These are phyloP conservation scores for Ricordea florida DNA, from an alignment of 92 coral and sea anemone genomes.

Conservation along the genomic window DNA sequence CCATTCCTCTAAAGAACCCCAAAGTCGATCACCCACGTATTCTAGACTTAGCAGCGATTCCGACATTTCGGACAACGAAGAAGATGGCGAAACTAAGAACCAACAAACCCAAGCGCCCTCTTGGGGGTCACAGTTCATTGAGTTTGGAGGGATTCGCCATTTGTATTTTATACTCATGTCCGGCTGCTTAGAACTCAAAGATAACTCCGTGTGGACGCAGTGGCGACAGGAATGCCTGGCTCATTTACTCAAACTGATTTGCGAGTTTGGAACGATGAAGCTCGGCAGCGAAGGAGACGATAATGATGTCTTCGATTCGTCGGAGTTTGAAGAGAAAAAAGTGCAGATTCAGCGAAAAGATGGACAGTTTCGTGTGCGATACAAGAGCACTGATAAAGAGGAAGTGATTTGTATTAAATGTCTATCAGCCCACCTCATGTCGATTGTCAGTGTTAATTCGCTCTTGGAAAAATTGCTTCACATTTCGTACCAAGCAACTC, in stretches of 20 bases:
- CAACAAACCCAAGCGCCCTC: conserved; percentile 18
- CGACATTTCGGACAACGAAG: conserved; percentile 87
- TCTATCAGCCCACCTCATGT: conserved; percentile 80
- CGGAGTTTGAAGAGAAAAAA: conserved; percentile 47
- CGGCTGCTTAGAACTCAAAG: conserved; percentile 80
- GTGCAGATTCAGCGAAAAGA: conserved; percentile 71
- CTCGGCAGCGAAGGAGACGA: conserved; percentile 60
- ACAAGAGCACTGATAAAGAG: conserved; percentile 96
- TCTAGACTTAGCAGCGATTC: conserved; percentile 86
- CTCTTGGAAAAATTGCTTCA: conserved; percentile 69
- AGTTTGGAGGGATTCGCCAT: conserved; percentile 87
- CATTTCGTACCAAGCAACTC: conserved; percentile 80
- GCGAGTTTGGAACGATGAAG: conserved; percentile 95
- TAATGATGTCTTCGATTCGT: conserved; percentile 80
- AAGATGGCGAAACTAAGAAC: conserved; percentile 57
- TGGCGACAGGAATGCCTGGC: conserved; percentile 98
- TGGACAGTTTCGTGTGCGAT: conserved; percentile 91
- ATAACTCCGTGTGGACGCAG: conserved; percentile 82
- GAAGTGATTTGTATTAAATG: conserved; percentile 92
- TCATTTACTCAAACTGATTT: conserved; percentile 79
- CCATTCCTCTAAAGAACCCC: conserved; percentile 61
- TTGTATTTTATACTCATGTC: conserved; percentile 79
- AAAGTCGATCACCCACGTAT: conserved; percentile 47
- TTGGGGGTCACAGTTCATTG: conserved; percentile 92
- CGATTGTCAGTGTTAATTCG: conserved; percentile 73